These are phyloP conservation scores for Trogon surrucura DNA, from an alignment of 2,113 vertebrate species.

Conservation along the genomic window DNA sequence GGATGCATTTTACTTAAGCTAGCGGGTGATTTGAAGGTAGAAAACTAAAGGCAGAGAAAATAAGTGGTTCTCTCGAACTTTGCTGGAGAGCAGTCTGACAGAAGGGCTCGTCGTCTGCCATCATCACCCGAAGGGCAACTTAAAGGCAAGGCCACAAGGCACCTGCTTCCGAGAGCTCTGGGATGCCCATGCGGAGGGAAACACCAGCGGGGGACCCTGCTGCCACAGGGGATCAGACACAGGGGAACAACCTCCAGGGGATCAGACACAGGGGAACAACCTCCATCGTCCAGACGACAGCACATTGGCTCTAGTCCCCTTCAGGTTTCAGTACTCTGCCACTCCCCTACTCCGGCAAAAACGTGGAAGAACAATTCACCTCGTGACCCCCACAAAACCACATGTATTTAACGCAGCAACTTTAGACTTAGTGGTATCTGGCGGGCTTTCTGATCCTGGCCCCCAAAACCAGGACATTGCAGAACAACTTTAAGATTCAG, in stretches of 20 bases:
- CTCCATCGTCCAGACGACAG: background rate
- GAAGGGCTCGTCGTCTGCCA: background rate
- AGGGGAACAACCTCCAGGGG: background rate
- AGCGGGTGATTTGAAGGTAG: conserved; percentile 45
- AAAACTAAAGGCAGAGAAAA: conserved; percentile 51
- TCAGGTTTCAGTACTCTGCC: background rate
- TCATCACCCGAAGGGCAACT: background rate
- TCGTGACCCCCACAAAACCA: background rate
- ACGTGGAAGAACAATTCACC: background rate
- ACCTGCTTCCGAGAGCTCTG: background rate
- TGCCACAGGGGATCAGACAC: background rate
- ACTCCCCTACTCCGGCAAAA: background rate
- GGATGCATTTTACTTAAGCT: conserved; percentile 51
- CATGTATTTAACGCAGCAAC: accelerated
- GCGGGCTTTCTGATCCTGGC: background rate
- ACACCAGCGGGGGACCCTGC: background rate
- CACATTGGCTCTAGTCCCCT: background rate
- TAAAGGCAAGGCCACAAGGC: background rate
- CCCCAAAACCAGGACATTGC: background rate
- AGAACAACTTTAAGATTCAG: background rate
- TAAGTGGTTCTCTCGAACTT: conserved; percentile 51
- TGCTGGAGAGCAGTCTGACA: background rate
- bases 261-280: background rate
- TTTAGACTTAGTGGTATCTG: background rate
- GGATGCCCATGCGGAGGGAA: accelerated